phyloP scores from a whole-genome alignment of 2,797 vertebrate species.

The Trachops cirrhosus region DNA sequence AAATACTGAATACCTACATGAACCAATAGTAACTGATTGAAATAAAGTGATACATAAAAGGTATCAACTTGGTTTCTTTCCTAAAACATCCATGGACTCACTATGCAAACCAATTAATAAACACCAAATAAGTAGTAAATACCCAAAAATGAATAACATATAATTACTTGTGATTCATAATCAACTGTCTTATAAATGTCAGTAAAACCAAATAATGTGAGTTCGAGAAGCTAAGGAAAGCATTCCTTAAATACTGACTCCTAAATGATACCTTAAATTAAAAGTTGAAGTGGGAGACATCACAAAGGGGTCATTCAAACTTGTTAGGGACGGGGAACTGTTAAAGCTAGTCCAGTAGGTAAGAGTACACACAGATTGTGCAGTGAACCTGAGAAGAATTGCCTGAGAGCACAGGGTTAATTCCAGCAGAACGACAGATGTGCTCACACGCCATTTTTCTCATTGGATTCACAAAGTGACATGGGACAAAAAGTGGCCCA shows the following conservation, averaged over 20 bases:
- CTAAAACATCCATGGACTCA: background rate
- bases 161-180: background rate
- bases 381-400: background rate
- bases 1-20: background rate
- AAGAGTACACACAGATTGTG: background rate
- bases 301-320: background rate
- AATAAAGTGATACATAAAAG: background rate
- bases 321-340: rapidly evolving
- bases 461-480: background rate
- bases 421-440: background rate
- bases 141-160: background rate
- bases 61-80: background rate
- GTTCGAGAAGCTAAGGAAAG: background rate
- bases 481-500: background rate
- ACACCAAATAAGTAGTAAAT: background rate
- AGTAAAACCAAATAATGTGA: background rate
- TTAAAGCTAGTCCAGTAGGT: background rate
- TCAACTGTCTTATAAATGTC: background rate
- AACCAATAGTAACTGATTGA: background rate
- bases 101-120: background rate
- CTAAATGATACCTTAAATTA: background rate
- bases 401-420: background rate
- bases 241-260: background rate
- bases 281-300: background rate
- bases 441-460: background rate